phyloP scores from a whole-genome alignment of 2,888 invertebrate genomes.

The Halictus quadricinctus region DNA sequence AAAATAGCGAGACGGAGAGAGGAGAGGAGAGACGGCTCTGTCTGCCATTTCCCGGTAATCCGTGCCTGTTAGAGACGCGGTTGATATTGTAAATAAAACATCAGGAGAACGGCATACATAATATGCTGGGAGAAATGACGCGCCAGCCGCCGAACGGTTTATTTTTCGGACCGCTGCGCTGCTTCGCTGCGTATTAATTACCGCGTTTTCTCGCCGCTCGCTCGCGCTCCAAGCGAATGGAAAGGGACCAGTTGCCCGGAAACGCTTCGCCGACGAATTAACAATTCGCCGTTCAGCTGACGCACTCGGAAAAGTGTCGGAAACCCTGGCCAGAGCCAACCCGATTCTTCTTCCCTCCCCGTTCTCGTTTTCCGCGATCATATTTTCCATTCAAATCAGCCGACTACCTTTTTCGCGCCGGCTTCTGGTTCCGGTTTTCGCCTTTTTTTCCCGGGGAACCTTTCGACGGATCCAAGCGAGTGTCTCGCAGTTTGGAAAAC shows the following conservation, averaged over 20 bases:
- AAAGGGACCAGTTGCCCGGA: slow-evolving; percentile 38
- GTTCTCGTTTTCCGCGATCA: not conserved
- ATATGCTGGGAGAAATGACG: slow-evolving; percentile 5
- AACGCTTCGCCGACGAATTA: slow-evolving; percentile 45
- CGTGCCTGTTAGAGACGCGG: not conserved
- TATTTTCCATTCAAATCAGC: slow-evolving; percentile 5
- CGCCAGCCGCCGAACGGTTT: slow-evolving; percentile 37
- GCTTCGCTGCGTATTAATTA: slow-evolving; percentile 53
- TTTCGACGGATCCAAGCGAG: not conserved
- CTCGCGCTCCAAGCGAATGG: slow-evolving; percentile 7
- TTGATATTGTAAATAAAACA: slow-evolving; percentile 24
- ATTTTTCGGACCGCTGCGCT: slow-evolving; percentile 48
- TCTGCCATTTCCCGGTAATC: not conserved
- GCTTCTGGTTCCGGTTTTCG: not conserved
- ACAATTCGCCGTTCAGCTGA: slow-evolving; percentile 47
- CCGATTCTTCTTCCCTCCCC: not conserved
- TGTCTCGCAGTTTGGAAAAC: not conserved
- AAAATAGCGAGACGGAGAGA: not conserved
- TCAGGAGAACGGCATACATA: not conserved
- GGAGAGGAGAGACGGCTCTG: not conserved
- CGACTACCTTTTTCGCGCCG: not conserved
- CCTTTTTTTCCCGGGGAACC: not conserved
- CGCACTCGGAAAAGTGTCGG: slow-evolving; percentile 24
- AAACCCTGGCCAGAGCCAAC: not conserved
- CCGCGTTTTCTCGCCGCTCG: slow-evolving; percentile 35